Conservation (phyloP, 35 echinoderm and acorn worm genomes). For the Ophioderma brevispina region DNA sequence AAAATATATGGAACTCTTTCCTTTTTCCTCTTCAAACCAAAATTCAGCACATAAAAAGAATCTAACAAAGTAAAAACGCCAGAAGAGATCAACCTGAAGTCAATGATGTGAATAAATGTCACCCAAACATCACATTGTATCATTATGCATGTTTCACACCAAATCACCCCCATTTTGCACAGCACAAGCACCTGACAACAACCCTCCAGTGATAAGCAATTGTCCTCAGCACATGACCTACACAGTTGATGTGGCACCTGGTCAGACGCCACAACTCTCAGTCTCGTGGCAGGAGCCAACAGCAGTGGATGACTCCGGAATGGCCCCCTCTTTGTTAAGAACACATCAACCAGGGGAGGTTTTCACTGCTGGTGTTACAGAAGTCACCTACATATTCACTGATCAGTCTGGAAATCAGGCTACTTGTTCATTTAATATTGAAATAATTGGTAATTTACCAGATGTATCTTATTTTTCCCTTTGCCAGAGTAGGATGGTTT, state of each 20-base stretch:
- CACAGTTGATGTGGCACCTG: background rate
- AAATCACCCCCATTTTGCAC: background rate
- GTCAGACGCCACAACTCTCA: background rate
- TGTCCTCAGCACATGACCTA: background rate
- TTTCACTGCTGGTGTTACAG: conserved; percentile 41
- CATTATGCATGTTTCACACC: background rate
- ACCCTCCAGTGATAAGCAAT: conserved; percentile 27
- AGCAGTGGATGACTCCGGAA: conserved; percentile 2
- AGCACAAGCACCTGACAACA: background rate
- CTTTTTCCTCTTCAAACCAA: too few relatives aligned
- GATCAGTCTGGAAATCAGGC: conserved; percentile 57
- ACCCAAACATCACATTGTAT: too few relatives aligned
- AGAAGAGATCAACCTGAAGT: too few relatives aligned
- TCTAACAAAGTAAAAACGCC: too few relatives aligned
- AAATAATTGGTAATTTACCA: conserved; percentile 31
- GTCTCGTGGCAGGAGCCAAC: conserved; percentile 24
- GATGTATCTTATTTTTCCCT: too few relatives aligned
- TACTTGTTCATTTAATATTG: conserved; percentile 49
- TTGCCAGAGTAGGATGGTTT: too few relatives aligned
- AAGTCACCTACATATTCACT: conserved; percentile 43
- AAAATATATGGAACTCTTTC: too few relatives aligned
- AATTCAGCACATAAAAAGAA: too few relatives aligned
- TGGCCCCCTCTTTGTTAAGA: background rate
- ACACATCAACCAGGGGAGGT: background rate
- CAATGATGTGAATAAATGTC: too few relatives aligned